Evolutionary conservation across 2,888 invertebrate species (phyloP).

Genomic region (Pristionchus japonicus): DNA sequence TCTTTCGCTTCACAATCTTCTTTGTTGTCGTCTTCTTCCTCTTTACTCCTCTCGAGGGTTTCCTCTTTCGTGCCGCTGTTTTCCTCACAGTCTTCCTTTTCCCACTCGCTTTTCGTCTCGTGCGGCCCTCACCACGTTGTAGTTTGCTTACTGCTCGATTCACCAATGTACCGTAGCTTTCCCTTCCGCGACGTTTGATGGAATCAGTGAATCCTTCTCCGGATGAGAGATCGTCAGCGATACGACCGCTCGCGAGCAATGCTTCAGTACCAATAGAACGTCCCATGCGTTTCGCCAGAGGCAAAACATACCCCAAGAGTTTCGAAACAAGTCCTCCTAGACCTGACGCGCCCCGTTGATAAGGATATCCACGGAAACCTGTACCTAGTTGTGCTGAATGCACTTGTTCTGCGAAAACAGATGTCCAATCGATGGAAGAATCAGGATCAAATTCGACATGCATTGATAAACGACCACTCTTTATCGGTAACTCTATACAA

Average conservation of each 20-base stretch:
- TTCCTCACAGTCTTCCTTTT: background rate
- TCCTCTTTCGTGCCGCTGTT: background rate
- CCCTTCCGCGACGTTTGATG: background rate
- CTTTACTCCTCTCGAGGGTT: background rate
- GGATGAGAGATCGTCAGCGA: background rate
- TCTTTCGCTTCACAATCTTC: background rate
- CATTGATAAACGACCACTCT: constrained; percentile 14
- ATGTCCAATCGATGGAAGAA: constrained; percentile 18
- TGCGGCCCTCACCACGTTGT: background rate
- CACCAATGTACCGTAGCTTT: background rate
- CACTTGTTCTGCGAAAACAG: constrained; percentile 27
- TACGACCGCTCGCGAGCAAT: constrained; percentile 24
- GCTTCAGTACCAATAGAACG: constrained; percentile 30
- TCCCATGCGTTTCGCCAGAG: background rate
- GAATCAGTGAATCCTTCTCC: constrained; percentile 15
- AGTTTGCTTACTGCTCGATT: background rate
- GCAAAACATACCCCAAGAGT: constrained; percentile 21
- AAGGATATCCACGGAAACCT: constrained; percentile 20
- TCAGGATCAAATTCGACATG: constrained; percentile 39
- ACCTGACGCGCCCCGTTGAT: constrained; percentile 18
- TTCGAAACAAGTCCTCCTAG: background rate
- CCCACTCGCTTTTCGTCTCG: background rate
- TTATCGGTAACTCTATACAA: constrained; percentile 27
- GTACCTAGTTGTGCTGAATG: constrained; percentile 9
- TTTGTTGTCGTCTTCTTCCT: background rate